phyloP scores from a whole-genome alignment of 2,888 invertebrate species.

The Polyploca ridens region DNA sequence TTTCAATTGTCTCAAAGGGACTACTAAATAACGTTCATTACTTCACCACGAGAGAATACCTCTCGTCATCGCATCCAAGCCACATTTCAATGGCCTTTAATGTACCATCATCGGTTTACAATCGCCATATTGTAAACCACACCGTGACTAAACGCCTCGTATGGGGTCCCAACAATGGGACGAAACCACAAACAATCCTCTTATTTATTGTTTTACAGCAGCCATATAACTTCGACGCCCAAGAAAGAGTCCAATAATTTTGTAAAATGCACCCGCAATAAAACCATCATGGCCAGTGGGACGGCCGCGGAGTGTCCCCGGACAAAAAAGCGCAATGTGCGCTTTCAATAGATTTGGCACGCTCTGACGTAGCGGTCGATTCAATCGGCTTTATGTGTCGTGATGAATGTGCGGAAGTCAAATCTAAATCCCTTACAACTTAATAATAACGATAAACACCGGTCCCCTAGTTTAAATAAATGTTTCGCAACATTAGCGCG shows the following conservation, averaged over 20 bases:
- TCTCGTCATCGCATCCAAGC: slow-evolving; percentile 57
- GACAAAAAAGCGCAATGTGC: slow-evolving; percentile 56
- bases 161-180: slow-evolving; percentile 65
- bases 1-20: slow-evolving; percentile 58
- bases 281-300: slow-evolving; percentile 75
- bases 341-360: slow-evolving; percentile 68
- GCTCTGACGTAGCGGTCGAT: slow-evolving; percentile 52
- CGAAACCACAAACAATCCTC: slow-evolving; percentile 69
- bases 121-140: slow-evolving; percentile 43
- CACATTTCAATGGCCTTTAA: slow-evolving; percentile 59
- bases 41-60: slow-evolving; percentile 34
- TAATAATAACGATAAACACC: slow-evolving; percentile 79
- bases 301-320: slow-evolving; percentile 24
- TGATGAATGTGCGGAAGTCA: slow-evolving; percentile 79
- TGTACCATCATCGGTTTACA: slow-evolving; percentile 67
- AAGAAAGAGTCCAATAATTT: slow-evolving; percentile 68
- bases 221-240: slow-evolving; percentile 72
- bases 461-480: slow-evolving; percentile 58
- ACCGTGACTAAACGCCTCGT: slow-evolving; percentile 62
- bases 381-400: slow-evolving; percentile 54
- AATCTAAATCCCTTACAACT: slow-evolving; percentile 73
- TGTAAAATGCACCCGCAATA: slow-evolving; percentile 74
- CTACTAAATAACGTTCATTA: slow-evolving; percentile 47
- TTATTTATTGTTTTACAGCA: slow-evolving; percentile 82
- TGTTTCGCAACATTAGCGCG: slow-evolving; percentile 62